Evolutionary conservation across 2,888 invertebrate species (phyloP), one percentile per base, ranked within the genome.

Genomic region (Orthosia cruda): DNA sequence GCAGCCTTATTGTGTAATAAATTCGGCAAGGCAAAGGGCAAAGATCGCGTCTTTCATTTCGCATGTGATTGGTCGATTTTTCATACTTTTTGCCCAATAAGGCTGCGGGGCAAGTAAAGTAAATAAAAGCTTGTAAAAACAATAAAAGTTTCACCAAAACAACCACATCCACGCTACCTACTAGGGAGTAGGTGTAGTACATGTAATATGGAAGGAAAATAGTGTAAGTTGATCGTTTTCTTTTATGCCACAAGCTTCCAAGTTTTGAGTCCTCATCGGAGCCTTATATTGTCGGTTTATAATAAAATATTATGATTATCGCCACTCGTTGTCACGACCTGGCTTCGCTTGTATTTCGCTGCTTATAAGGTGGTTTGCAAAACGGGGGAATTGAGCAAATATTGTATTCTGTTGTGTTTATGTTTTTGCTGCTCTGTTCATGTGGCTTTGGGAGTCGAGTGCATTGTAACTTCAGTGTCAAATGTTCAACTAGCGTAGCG

Each of bases 241-340:
- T 82, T 87, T 87, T 87, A 87, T 77, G 63, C 45, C 74, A 70
- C 58, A 71, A 74, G 68, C 55, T 78, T 77, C 57, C 49, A 74
- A 82, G 69, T 85, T 86, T 84, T 81, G 71, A 86, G 83, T 77
- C 74, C 78, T 85, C 82, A 77, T 82, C 61, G 80, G 64, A 54
- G 61, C 74, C 81, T 67, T 83, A 73, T 65, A 74, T 75, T 86
- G 80, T 86, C 81, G 81, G 79, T 74, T 77, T 81, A 76, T 82
- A 87, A 87, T 87, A 87, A 87, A 87, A 87, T 87, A 79, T 87
- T 86, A 87, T 82, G 87, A 80, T 86, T 81, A 86, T 81, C 54
- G 62, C 23, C 16, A 13, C 71, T 71, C 76, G 68, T 70, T 78
- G 80, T 81, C 82, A 76, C 62, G 52, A 57, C 32, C 16, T 12